phyloP scores from a whole-genome alignment of 37 sponge, comb jelly and placozoan species.

The Hexactinellida sp. region DNA sequence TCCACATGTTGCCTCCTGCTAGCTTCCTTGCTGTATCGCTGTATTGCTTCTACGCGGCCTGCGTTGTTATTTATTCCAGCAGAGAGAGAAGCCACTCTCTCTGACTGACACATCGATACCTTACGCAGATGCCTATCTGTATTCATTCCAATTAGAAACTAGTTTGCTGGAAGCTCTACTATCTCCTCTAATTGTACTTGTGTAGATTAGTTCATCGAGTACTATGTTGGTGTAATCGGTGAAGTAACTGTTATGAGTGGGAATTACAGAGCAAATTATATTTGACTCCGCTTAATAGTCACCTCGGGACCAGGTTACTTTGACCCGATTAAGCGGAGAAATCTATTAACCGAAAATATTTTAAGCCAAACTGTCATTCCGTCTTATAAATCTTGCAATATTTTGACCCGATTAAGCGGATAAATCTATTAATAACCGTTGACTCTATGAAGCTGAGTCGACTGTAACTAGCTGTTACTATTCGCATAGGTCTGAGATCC shows the following conservation, averaged over 20 bases:
- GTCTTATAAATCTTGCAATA: no score
- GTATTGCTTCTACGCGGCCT: background rate
- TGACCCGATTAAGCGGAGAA: no score
- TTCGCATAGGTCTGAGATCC: background rate
- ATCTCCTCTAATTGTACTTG: background rate
- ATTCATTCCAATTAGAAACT: background rate
- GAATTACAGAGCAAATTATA: no score
- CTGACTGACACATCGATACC: background rate
- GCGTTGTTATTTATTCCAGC: background rate
- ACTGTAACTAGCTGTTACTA: no score
- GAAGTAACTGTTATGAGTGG: background rate
- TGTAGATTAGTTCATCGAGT: background rate
- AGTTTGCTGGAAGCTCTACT: background rate
- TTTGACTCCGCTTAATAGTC: no score
- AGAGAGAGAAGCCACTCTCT: background rate
- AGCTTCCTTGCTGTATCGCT: no score
- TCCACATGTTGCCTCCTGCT: background rate
- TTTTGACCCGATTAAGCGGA: no score
- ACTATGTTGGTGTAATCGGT: background rate
- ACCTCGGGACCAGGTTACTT: no score
- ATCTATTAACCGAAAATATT: no score
- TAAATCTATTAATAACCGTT: no score
- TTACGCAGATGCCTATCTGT: background rate
- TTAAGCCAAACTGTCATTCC: no score
- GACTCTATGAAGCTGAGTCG: no score